Base-by-base conservation (phyloP, 2,797 vertebrate genomes). In the Acestrorhynchus altus region DNA sequence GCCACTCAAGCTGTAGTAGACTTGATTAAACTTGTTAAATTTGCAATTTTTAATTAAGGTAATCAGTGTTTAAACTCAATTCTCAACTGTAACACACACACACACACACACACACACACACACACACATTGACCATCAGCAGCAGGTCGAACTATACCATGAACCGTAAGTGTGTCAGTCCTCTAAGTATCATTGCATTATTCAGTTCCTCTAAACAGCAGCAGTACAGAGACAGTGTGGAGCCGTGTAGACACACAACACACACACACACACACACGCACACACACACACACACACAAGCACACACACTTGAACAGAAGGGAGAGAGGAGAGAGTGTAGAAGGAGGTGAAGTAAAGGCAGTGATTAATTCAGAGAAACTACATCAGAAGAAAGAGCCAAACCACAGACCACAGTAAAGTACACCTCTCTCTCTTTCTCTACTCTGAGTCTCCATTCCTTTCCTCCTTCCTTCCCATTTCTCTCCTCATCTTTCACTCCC, bases 181-280 rank as follows among this genome's bases (percentile, higher is more conserved):
- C 3, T 51, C 70, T 61, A 22, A 8, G 56, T 54, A 65, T 44
- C 73, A 44, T 56, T 72, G 59, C 59, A 70, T 70, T 74, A 74
- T 69, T 76, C 44, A 76, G 65, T 46, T 68, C 64, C 42, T 60
- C 52, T 51, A 76, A 69, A 76, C 65, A 69, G 65, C 64, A 68
- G 74, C 64, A 26, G 44, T n/a, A 49, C 74, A 49, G 74, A 76
- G 74, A 76, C 74, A 69, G 74, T 15, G 46, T 39, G 74, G 74
- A 77, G 57, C 46, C 75, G 35, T 6, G 24, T 18, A 60, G 52
- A 68, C 52, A 68, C 74, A 46, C 63, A 57, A 60, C 64, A 68
- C 52, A 68, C 74, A 46, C 63, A 57, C 63, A 57, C 63, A 57
- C 74, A 67, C 74, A 57, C 72, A 66, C 61, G 65, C 72, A n/a